Evolutionary conservation across 1,140 invertebrate genomes (phyloP), one percentile per base, ranked within the genome.

Genomic region (Trachymyrmex septentrionalis): DNA sequence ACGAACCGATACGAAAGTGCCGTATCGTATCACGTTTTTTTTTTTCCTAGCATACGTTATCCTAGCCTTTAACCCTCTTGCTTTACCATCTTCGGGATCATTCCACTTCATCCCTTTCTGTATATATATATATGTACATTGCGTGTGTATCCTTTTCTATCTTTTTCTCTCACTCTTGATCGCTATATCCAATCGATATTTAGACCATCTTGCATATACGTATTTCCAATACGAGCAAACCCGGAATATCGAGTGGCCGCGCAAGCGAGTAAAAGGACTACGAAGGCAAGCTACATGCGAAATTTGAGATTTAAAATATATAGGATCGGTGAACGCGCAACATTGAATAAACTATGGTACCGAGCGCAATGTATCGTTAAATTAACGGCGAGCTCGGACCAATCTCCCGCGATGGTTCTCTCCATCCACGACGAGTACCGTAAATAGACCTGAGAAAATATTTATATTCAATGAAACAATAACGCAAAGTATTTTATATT

Each of bases 271-370:
- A 66, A 75, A 75, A 73, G 44, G 69, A 44, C 55, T 48, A 71
- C 24, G 38, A n/a, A 48, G 57, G 77, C 34, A 38, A 9, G 72
- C 59, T 85, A 19, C 57, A 38, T 55, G 59, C 48, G 30, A 85
- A 85, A 78, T 85, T 85, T 85, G 82, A 78, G 73, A 85, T 85
- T 85, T 85, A 85, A 85, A 85, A 73, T 84, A 73, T 84, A 75
- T 75, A 27, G 27, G 38, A 73, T 73, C 69, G 77, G 57, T 57
- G 27, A 63, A 73, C 71, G 80, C 50, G 80, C 50, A 73, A 84
- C 55, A 63, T 63, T 84, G 80, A 84, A 84, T 84, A 84, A 84
- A 84, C 80, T 38, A 75, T 84, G 69, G 38, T 30, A 38, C 53
- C 69, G 67, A 73, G 69, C 19, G 80, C 69, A 50, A 84, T 84